These are phyloP conservation scores for Caenorhabditis virilis DNA, from an alignment of 2,888 invertebrate genomes.

Conservation along the genomic window DNA sequence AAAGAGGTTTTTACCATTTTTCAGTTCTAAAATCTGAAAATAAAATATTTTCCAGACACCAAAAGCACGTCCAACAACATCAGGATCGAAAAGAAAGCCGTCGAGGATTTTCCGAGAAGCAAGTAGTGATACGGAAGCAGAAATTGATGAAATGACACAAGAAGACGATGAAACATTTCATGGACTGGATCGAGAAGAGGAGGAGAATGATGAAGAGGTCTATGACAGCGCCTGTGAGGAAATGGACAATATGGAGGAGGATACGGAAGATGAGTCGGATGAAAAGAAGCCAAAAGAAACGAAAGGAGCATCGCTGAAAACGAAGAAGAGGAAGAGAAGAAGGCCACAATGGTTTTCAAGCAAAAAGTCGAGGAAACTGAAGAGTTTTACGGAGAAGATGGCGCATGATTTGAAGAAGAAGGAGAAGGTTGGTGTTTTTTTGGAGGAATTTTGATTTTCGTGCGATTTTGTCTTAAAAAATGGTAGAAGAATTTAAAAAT, in stretches of 20 bases:
- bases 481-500: too few relatives aligned
- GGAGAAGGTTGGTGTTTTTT: conserved; percentile 9
- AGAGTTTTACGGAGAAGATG: conserved; percentile 19
- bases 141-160: neutral
- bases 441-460: too few relatives aligned
- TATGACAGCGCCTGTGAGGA: conserved; percentile 14
- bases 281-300: conserved; percentile 5
- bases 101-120: neutral
- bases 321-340: conserved; percentile 16
- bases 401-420: conserved; percentile 21
- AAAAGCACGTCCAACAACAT: neutral
- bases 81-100: neutral
- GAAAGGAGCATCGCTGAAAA: neutral
- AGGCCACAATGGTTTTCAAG: neutral
- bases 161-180: conserved; percentile 8
- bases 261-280: conserved; percentile 10
- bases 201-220: conserved; percentile 22
- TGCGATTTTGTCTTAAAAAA: too few relatives aligned
- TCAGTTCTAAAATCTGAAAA: conserved; percentile 1
- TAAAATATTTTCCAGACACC: too few relatives aligned
- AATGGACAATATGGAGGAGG: conserved; percentile 4
- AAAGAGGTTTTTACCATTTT: neutral
- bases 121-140: neutral
- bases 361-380: conserved; percentile 28
- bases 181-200: conserved; percentile 12